Conservation (phyloP, 2,888 invertebrate genomes). For the Rutpela maculata region DNA sequence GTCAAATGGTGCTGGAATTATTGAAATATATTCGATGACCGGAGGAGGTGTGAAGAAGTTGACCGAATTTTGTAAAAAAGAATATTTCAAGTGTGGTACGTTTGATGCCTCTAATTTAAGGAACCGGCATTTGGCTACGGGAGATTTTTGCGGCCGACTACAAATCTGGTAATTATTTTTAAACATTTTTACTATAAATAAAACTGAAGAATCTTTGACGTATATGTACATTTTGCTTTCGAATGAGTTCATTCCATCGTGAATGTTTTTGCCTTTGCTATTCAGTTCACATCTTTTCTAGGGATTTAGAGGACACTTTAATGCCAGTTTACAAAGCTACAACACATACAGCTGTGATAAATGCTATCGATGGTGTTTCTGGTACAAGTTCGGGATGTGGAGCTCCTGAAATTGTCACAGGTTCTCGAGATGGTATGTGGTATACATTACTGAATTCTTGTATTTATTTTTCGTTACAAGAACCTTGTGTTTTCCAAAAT, state of each 20-base stretch:
- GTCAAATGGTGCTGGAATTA: slow-evolving; percentile 89
- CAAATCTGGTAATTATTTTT: slow-evolving; percentile 83
- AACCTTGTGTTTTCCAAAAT: too few relatives aligned
- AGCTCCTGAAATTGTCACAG: slow-evolving; percentile 96
- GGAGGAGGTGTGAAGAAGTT: slow-evolving; percentile 84
- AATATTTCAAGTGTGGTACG: slow-evolving; percentile 93
- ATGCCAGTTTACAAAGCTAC: slow-evolving; percentile 86
- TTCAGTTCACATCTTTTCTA: slow-evolving; percentile 67
- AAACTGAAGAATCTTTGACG: too few relatives aligned
- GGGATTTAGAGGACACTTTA: slow-evolving; percentile 86
- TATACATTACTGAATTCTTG: background rate
- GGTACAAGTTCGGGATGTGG: slow-evolving; percentile 89
- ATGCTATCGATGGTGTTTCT: slow-evolving; percentile 93
- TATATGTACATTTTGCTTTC: too few relatives aligned
- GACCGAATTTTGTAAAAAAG: slow-evolving; percentile 86
- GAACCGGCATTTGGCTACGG: slow-evolving; percentile 90
- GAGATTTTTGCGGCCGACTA: slow-evolving; percentile 90
- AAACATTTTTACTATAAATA: background rate
- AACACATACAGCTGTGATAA: slow-evolving; percentile 90
- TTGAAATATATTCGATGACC: slow-evolving; percentile 88
- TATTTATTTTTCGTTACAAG: too few relatives aligned
- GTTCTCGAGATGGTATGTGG: slow-evolving; percentile 87
- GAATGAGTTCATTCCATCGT: too few relatives aligned
- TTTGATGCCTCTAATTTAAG: slow-evolving; percentile 92
- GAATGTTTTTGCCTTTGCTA: too few relatives aligned